phyloP scores from a whole-genome alignment of 2,888 invertebrate species.

The Palloptera scutellata region DNA sequence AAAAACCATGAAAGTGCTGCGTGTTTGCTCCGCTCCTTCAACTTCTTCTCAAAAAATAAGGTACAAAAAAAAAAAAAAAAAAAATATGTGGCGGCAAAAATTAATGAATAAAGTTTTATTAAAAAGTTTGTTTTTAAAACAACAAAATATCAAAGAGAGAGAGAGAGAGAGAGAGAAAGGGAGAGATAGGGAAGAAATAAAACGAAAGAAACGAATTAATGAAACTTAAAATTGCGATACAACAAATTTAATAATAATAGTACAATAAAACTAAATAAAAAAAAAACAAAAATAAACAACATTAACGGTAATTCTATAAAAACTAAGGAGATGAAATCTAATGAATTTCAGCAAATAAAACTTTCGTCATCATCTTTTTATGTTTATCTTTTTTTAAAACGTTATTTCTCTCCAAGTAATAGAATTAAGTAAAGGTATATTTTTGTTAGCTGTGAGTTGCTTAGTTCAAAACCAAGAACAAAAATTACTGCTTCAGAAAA shows the following conservation, averaged over 20 bases:
- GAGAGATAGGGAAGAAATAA: neutral
- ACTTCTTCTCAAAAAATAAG: neutral
- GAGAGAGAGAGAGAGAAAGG: neutral
- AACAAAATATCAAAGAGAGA: conserved; percentile 8
- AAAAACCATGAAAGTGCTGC: neutral
- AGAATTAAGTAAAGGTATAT: too few relatives aligned
- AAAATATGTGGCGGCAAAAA: conserved; percentile 48
- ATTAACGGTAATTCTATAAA: neutral
- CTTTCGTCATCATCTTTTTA: too few relatives aligned
- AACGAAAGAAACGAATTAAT: conserved; percentile 39
- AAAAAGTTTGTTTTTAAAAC: conserved; percentile 22
- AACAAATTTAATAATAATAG: too few relatives aligned
- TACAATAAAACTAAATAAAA: conserved; percentile 18
- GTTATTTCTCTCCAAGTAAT: too few relatives aligned
- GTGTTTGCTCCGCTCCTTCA: too few relatives aligned
- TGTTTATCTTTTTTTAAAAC: too few relatives aligned
- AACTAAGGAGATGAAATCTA: conserved; percentile 4
- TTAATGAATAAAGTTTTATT: conserved; percentile 58
- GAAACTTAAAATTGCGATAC: conserved; percentile 37
- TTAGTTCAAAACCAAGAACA: too few relatives aligned
- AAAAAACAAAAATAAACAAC: conserved; percentile 8
- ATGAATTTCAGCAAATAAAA: conserved; percentile 2
- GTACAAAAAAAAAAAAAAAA: conserved; percentile 3
- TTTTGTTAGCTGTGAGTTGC: too few relatives aligned
- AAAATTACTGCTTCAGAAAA: too few relatives aligned